A percentile compares a stretch with the other conserved stretches of the same genome.
These are phyloP conservation scores for Trematomus loennbergii DNA, from an alignment of 2,113 vertebrate species.

Conservation along the genomic window DNA sequence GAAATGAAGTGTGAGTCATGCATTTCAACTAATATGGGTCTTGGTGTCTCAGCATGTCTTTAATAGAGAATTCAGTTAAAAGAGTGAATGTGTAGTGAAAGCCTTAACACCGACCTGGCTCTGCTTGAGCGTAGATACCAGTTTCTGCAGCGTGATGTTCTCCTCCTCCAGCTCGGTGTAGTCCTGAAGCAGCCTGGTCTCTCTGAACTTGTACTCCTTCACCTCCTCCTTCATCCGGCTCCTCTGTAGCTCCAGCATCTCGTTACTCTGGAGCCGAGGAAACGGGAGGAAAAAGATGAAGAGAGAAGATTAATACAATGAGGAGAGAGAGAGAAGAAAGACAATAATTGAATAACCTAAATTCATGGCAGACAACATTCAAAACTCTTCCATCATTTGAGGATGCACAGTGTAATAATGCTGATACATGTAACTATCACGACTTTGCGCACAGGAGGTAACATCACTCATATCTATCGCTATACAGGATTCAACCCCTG, in stretches of 20 bases:
- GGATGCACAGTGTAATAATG: no score
- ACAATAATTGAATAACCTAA: constrained; percentile 13
- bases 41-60: not conserved
- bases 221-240: constrained; percentile 96
- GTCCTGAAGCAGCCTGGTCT: constrained; percentile 94
- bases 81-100: not conserved
- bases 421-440: not conserved
- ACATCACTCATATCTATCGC: not conserved
- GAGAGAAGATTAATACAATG: not conserved
- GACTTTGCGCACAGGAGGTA: not conserved
- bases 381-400: no score
- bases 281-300: not conserved
- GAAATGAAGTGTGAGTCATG: not conserved
- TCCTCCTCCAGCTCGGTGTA: constrained; percentile 98
- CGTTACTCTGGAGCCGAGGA: constrained; percentile 85
- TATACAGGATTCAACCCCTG: not conserved
- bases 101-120: constrained; percentile 87
- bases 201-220: constrained; percentile 96
- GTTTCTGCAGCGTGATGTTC: constrained; percentile 97
- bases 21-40: not conserved
- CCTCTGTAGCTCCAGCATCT: constrained; percentile 93
- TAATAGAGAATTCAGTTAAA: not conserved
- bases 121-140: constrained; percentile 96
- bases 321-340: not conserved
- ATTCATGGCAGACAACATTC: not conserved